A percentile compares a stretch with the other conserved stretches of the same genome.
phyloP scores from a whole-genome alignment of 2,888 invertebrate genomes.

The Amiota communis region DNA sequence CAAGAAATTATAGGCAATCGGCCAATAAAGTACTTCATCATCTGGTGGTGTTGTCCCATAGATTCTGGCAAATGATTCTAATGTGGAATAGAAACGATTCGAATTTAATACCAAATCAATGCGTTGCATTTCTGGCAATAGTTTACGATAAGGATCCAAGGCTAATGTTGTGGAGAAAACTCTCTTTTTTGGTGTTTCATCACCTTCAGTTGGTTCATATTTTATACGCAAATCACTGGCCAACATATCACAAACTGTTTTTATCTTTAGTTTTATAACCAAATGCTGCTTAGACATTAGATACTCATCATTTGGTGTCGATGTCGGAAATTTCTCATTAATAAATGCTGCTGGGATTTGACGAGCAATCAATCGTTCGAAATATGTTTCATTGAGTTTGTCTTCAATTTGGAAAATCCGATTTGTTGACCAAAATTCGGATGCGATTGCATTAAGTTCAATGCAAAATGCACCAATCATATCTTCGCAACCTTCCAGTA shows the following conservation, averaged over 20 bases:
- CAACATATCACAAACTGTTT: slow-evolving; percentile 43
- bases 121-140: slow-evolving; percentile 64
- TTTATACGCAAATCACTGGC: slow-evolving; percentile 16
- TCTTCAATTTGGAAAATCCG: slow-evolving; percentile 63
- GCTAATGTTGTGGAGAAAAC: slow-evolving; percentile 26
- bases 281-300: slow-evolving; percentile 64
- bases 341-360: slow-evolving; percentile 55
- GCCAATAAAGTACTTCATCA: slow-evolving; percentile 64
- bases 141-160: slow-evolving; percentile 48
- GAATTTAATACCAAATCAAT: slow-evolving; percentile 62
- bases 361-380: slow-evolving; percentile 45
- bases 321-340: slow-evolving; percentile 65
- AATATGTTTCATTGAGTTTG: slow-evolving; percentile 53
- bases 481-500: slow-evolving; percentile 65
- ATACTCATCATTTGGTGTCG: slow-evolving; percentile 60
- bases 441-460: slow-evolving; percentile 39
- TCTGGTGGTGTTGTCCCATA: slow-evolving; percentile 56
- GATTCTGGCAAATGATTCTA: slow-evolving; percentile 49
- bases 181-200: background rate
- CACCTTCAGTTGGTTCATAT: slow-evolving; percentile 6
- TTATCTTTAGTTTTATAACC: slow-evolving; percentile 58
- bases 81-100: slow-evolving; percentile 56
- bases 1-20: slow-evolving; percentile 61
- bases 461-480: slow-evolving; percentile 57
- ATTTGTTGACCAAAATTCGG: slow-evolving; percentile 52